These are phyloP conservation scores for Bovichtus variegatus DNA, from an alignment of 2,797 vertebrate species.

Conservation along the genomic window DNA sequence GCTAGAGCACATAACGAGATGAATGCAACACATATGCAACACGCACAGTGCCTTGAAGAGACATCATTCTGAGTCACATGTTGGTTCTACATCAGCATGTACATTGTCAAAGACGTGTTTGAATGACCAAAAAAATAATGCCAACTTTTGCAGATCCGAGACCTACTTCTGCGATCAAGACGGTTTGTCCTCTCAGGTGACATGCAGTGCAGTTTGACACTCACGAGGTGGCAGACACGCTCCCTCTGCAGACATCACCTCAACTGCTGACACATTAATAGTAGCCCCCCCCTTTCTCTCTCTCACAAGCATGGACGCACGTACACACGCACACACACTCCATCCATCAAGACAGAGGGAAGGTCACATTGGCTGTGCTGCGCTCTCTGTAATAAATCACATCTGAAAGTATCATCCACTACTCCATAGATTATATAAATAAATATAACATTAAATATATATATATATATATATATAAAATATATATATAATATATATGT, in stretches of 20 bases:
- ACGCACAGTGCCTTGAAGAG: neutral
- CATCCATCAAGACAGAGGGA: slow-evolving; percentile 16
- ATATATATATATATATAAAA: too few relatives aligned
- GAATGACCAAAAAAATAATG: neutral
- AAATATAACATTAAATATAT: too few relatives aligned
- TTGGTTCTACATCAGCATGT: neutral
- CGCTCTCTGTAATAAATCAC: neutral
- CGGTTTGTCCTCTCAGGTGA: slow-evolving; percentile 11
- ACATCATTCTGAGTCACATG: too few relatives aligned
- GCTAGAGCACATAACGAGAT: too few relatives aligned
- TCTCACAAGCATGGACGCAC: neutral
- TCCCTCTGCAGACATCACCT: neutral
- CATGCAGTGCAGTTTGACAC: slow-evolving; percentile 1
- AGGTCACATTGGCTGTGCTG: slow-evolving; percentile 18
- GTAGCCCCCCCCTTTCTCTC: neutral
- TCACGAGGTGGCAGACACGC: slow-evolving; percentile 27
- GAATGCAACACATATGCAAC: too few relatives aligned
- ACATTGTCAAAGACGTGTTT: too few relatives aligned
- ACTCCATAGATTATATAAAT: neutral
- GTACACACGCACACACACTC: neutral
- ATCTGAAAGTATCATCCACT: neutral
- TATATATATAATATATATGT: slow-evolving; percentile 2
- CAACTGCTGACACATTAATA: neutral
- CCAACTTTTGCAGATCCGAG: slow-evolving; percentile 7
- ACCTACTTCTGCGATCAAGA: neutral